A percentile compares a stretch with the other conserved stretches of the same genome.
Conservation (phyloP, 1,140 invertebrate genomes). For the Camponotus vicinus region DNA sequence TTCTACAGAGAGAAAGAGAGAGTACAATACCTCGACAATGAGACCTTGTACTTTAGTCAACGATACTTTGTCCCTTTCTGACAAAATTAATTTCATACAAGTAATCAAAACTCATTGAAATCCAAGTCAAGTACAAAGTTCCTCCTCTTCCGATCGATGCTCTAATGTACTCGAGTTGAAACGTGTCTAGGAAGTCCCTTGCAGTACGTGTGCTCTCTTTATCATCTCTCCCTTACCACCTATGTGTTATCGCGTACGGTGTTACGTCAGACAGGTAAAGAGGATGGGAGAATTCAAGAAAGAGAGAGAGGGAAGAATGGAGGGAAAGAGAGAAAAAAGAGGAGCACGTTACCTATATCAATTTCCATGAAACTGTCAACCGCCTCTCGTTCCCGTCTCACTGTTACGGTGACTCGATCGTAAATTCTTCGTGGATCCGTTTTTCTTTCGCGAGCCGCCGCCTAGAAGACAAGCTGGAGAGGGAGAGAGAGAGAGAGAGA, state of each 20-base stretch:
- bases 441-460: conserved; percentile 13
- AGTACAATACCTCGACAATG: neutral
- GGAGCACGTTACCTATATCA: conserved; percentile 62
- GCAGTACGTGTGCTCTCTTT: conserved; percentile 49
- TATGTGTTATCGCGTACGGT: conserved; percentile 57
- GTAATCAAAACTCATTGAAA: conserved; percentile 57
- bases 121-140: conserved; percentile 13
- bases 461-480: neutral
- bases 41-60: neutral
- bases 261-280: conserved; percentile 41
- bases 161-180: conserved; percentile 57
- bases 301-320: neutral
- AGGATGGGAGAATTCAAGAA: neutral
- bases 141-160: conserved; percentile 40
- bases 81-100: conserved; percentile 51
- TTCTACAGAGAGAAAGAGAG: too few relatives aligned
- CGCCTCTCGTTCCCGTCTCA: conserved; percentile 29
- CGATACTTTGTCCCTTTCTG: neutral
- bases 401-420: conserved; percentile 44
- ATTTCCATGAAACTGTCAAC: conserved; percentile 58
- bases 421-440: conserved; percentile 59
- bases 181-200: conserved; percentile 61
- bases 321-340: conserved; percentile 21
- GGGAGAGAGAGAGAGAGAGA: neutral
- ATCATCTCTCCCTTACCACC: conserved; percentile 35